Evolutionary conservation across 2,797 vertebrate species (phyloP), one percentile per base, ranked within the genome.

Genomic region (Myotis findleyi): DNA sequence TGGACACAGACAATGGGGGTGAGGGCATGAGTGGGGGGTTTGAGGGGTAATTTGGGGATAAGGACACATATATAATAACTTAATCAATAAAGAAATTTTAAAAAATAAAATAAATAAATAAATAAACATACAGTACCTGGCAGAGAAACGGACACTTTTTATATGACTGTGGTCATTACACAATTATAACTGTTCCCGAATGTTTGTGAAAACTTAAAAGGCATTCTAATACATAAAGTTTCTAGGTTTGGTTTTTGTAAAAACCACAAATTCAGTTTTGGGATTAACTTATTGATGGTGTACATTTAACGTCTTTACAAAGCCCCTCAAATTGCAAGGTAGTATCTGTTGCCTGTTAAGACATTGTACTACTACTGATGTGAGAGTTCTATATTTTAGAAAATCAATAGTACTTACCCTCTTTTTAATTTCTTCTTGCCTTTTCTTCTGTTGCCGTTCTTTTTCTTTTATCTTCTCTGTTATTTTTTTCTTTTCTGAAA

Each of bases 391-490:
- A 36, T 77, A 81, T 59, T 89, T 23, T n/a, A 80, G 47, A 73
- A 83, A 95, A 93, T 7, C 14, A 88, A 59, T 1, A 92, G 8
- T 77, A 94, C 97, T 98, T 97, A 99, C 99, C 93, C 98, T 97
- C 49, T 98, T 97, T 95, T 98, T 98, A 84, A 99, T 95, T 93
- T 99, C 98, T 87, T 99, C 99, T 97, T 99, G 98, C 98, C 99
- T 99, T 95, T 99, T 99, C 98, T 98, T 99, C 97, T 99, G 98
- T 95, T 98, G 98, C 90, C 98, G 99, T 98, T 99, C 99, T 98
- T 99, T 99, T 97, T 99, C 99, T 99, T 99, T 99, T 94, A 99
- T 99, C 98, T 99, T 99, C 97, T 99, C 99, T 96, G 94, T 98
- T 98, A 99, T 98, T 98, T 99, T 99, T 98, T 99, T 99, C 98